Conservation (phyloP, 2,113 vertebrate genomes). For the Crypturellus undulatus region DNA sequence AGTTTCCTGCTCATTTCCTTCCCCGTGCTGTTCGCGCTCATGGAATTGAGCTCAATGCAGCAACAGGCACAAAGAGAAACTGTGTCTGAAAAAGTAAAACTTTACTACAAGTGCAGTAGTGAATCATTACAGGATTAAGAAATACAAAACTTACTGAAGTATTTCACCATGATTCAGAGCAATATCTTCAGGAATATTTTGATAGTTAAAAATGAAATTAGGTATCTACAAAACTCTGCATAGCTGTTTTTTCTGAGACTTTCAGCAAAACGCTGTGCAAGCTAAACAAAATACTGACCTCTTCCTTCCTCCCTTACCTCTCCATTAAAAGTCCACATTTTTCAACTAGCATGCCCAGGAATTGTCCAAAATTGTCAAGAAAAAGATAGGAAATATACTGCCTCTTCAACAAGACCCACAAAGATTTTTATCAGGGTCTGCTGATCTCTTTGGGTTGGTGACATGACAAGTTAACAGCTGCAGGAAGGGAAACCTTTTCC, state of each 20-base stretch:
- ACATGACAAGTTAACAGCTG: not conserved
- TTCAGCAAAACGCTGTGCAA: no score
- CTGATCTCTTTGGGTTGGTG: not conserved
- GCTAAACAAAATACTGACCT: not conserved
- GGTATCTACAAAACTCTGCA: not conserved
- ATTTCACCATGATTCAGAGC: not conserved
- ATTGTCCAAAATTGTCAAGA: not conserved
- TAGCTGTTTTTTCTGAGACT: no score
- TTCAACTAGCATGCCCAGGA: not conserved
- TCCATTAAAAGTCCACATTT: not conserved
- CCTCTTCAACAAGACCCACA: not conserved
- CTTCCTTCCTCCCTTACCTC: not conserved
- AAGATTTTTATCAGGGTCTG: not conserved
- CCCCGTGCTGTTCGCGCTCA: not conserved
- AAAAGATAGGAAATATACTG: not conserved
- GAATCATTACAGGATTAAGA: not conserved
- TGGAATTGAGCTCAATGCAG: not conserved
- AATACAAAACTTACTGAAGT: not conserved
- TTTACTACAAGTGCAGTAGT: not conserved
- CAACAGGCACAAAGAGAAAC: not conserved
- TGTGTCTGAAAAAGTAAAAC: not conserved
- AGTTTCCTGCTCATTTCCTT: not conserved
- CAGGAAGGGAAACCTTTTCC: not conserved
- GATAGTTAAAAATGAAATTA: not conserved
- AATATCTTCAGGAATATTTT: not conserved